phyloP scores from a whole-genome alignment of 2,797 vertebrate species.

The Neostethus bicornis region DNA sequence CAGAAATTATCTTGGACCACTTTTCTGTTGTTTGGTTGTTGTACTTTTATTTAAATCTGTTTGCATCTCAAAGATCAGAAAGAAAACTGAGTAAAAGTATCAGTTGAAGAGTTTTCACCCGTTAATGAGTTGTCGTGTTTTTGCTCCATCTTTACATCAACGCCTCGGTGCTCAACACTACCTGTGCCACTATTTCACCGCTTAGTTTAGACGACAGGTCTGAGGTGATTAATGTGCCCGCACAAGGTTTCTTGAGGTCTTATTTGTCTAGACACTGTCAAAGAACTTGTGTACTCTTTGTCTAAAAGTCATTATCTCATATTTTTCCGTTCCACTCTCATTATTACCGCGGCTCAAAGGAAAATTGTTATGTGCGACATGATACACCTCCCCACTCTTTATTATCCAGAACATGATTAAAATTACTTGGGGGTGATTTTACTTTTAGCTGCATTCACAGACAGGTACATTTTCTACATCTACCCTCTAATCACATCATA shows the following conservation, averaged over 20 bases:
- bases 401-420: constrained; percentile 34
- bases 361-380: no score
- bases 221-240: not conserved
- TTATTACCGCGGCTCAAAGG: not conserved
- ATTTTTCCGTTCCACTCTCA: not conserved
- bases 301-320: constrained; percentile 15
- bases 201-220: not conserved
- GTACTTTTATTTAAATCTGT: not conserved
- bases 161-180: not conserved
- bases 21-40: not conserved
- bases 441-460: constrained; percentile 11
- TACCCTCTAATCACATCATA: constrained; percentile 4
- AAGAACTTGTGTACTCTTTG: constrained; percentile 11
- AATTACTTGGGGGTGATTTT: constrained; percentile 16
- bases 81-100: not conserved
- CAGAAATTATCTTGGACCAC: not conserved
- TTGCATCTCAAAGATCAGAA: not conserved
- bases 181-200: not conserved
- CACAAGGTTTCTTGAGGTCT: not conserved
- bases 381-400: constrained; percentile 12
- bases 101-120: not conserved
- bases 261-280: not conserved
- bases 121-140: not conserved
- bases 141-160: not conserved
- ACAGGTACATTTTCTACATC: not conserved